These are phyloP conservation scores for Parazoanthus swiftii DNA, from an alignment of 92 coral and sea anemone species.

Conservation along the genomic window DNA sequence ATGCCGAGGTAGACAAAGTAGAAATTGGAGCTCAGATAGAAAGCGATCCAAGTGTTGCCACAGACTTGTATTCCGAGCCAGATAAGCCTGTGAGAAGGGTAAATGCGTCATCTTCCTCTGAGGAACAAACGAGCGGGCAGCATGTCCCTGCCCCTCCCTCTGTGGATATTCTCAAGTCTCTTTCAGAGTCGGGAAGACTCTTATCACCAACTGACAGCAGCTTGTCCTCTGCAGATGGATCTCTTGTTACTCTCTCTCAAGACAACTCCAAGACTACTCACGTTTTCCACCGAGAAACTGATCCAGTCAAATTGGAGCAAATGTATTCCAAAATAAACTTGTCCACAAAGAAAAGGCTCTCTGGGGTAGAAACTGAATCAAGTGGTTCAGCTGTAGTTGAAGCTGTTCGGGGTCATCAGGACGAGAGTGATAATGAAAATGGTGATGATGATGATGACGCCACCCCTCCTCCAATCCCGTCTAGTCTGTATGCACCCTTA, in stretches of 20 bases:
- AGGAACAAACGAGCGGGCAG: background rate
- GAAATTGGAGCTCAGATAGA: background rate
- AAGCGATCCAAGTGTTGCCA: background rate
- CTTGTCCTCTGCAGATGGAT: background rate
- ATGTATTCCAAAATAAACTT: constrained; percentile 33
- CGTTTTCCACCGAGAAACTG: constrained; percentile 31
- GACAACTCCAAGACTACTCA: background rate
- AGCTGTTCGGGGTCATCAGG: background rate
- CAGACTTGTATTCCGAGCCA: constrained; percentile 10
- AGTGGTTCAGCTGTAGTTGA: background rate
- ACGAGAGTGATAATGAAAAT: background rate
- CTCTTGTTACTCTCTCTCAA: background rate
- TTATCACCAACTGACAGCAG: background rate
- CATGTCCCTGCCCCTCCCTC: constrained; percentile 21
- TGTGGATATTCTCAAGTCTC: background rate
- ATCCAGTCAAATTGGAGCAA: constrained; percentile 26
- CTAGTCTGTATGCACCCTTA: constrained; percentile 27
- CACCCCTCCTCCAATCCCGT: constrained; percentile 26
- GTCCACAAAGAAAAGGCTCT: constrained; percentile 1
- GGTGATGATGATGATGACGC: constrained; percentile 1
- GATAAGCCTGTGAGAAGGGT: background rate
- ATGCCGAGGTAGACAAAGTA: constrained; percentile 24
- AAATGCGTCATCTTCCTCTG: background rate
- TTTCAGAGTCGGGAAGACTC: constrained; percentile 27
- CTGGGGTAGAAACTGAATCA: background rate